phyloP scores from a whole-genome alignment of 2,888 invertebrate species.

The Polia nebulosa region DNA sequence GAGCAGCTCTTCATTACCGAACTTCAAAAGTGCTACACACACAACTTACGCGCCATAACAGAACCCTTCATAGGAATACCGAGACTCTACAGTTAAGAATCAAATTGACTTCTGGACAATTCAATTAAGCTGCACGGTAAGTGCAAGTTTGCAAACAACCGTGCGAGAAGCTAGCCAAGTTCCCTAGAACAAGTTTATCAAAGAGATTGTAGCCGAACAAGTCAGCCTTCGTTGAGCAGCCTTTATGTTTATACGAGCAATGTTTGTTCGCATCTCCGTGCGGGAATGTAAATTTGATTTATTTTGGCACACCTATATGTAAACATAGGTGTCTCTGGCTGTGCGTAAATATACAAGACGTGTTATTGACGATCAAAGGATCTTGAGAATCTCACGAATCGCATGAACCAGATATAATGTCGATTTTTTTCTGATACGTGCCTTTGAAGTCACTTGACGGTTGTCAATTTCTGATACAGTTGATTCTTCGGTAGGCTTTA shows the following conservation, averaged over 20 bases:
- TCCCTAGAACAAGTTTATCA: conserved; percentile 79
- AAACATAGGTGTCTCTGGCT: conserved; percentile 39
- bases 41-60: conserved; percentile 25
- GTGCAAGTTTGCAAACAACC: conserved; percentile 88
- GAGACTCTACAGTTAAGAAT: conserved; percentile 77
- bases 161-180: conserved; percentile 81
- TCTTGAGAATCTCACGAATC: conserved; percentile 23
- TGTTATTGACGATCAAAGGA: conserved; percentile 64
- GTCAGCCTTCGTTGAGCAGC: conserved; percentile 80
- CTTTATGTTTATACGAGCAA: conserved; percentile 61
- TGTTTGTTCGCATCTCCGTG: conserved; percentile 65
- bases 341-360: conserved; percentile 52
- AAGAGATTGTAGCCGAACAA: conserved; percentile 84
- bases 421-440: conserved; percentile 45
- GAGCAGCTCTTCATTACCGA: conserved; percentile 10
- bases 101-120: conserved; percentile 88
- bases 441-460: conserved; percentile 51
- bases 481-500: conserved; percentile 17
- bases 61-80: conserved; percentile 45
- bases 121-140: conserved; percentile 88
- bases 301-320: conserved; percentile 59
- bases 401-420: conserved; percentile 31
- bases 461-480: conserved; percentile 34
- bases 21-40: conserved; percentile 34
- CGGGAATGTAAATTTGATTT: conserved; percentile 67